A percentile compares a stretch with the other conserved stretches of the same genome.
phyloP scores from a whole-genome alignment of 2,888 invertebrate species.

The Corythucha ciliata region DNA sequence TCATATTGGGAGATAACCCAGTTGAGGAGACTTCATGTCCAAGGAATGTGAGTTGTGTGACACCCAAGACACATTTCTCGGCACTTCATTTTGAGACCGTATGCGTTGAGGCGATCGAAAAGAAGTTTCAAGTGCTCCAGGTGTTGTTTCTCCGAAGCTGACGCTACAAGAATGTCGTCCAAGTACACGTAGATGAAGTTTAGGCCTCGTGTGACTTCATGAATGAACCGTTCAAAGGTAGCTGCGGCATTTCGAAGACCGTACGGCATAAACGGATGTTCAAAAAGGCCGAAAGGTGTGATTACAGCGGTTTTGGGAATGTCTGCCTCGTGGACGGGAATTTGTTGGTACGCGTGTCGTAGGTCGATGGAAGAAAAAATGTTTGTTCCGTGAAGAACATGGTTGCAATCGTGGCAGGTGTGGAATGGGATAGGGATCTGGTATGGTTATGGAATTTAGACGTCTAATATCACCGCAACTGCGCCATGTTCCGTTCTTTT shows the following conservation, averaged over 20 bases:
- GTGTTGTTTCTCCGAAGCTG: no score
- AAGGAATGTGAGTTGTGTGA: slow-evolving; percentile 20
- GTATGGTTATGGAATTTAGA: slow-evolving; percentile 36
- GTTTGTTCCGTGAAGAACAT: no score
- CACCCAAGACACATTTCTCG: slow-evolving; percentile 30
- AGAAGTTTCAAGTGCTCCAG: slow-evolving; percentile 30
- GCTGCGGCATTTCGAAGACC: no score
- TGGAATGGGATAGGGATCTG: slow-evolving; percentile 38
- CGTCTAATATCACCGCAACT: slow-evolving; percentile 37
- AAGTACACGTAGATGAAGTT: no score
- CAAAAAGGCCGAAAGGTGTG: no score
- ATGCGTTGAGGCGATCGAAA: slow-evolving; percentile 25
- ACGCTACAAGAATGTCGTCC: no score
- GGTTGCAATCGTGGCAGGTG: slow-evolving; percentile 35
- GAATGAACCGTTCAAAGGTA: no score
- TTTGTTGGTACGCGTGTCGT: slow-evolving; percentile 37
- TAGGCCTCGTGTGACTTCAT: no score
- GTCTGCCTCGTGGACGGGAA: no score
- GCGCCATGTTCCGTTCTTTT: no score
- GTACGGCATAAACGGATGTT: no score
- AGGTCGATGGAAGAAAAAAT: slow-evolving; percentile 35
- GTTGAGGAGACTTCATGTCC: slow-evolving; percentile 22
- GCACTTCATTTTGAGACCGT: slow-evolving; percentile 34
- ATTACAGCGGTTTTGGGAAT: no score
- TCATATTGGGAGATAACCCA: slow-evolving; percentile 22